Conservation (phyloP, 2,888 invertebrate genomes). For the Andrena praecox region DNA sequence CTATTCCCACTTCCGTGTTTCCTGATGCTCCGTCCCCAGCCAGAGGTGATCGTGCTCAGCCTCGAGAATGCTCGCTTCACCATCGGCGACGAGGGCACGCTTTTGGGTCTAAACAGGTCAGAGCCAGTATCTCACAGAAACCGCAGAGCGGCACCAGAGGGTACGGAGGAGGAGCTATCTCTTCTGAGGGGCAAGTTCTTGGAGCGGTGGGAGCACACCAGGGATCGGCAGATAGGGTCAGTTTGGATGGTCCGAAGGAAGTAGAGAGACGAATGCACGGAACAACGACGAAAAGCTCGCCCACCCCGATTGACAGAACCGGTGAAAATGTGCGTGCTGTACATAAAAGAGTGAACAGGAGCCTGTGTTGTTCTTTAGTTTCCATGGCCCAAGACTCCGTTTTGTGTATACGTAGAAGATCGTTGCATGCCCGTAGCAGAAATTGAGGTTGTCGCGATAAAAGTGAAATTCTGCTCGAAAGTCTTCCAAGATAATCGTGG, state of each 20-base stretch:
- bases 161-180: constrained; percentile 65
- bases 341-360: constrained; percentile 3
- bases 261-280: constrained; percentile 32
- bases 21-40: constrained; percentile 95
- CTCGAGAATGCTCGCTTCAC: constrained; percentile 96
- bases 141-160: constrained; percentile 82
- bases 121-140: constrained; percentile 85
- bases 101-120: constrained; percentile 91
- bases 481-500: not conserved
- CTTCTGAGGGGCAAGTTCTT: not conserved
- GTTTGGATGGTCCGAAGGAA: constrained; percentile 17
- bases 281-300: constrained; percentile 67
- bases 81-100: constrained; percentile 97
- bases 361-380: too few species aligned
- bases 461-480: not conserved
- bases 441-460: not conserved
- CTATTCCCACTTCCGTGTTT: constrained; percentile 93
- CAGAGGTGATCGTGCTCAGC: constrained; percentile 94
- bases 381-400: too few species aligned
- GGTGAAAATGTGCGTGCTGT: constrained; percentile 36
- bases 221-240: constrained; percentile 1
- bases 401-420: too few species aligned
- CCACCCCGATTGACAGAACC: constrained; percentile 19
- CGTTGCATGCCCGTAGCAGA: not conserved
- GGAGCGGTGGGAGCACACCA: not conserved